These are phyloP conservation scores for Polydrusus pterygomalis DNA, from an alignment of 2,888 invertebrate species.

Conservation along the genomic window DNA sequence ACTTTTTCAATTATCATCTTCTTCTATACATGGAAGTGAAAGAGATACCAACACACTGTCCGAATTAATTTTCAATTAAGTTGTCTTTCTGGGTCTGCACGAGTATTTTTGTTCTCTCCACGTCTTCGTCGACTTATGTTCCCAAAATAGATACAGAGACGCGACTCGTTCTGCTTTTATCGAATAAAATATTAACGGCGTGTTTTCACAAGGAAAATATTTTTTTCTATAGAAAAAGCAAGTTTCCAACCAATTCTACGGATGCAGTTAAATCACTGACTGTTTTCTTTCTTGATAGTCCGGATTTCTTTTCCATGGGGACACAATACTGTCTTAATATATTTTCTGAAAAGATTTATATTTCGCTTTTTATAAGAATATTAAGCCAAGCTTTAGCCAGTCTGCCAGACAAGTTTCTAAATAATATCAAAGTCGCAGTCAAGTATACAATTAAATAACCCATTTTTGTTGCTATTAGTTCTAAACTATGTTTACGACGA, in stretches of 20 bases:
- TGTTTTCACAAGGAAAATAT: slow-evolving; percentile 37
- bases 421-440: too few relatives aligned
- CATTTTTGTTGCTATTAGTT: too few relatives aligned
- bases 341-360: slow-evolving; percentile 10
- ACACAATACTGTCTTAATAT: slow-evolving; percentile 32
- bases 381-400: not conserved
- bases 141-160: slow-evolving; percentile 5
- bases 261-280: slow-evolving; percentile 48
- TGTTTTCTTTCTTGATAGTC: slow-evolving; percentile 35
- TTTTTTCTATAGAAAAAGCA: slow-evolving; percentile 44
- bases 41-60: slow-evolving; percentile 33
- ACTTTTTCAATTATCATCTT: not conserved
- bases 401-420: too few relatives aligned
- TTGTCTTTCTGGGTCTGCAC: slow-evolving; percentile 25
- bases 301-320: slow-evolving; percentile 14
- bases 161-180: slow-evolving; percentile 41
- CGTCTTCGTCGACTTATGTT: slow-evolving; percentile 1
- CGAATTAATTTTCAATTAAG: slow-evolving; percentile 45
- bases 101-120: slow-evolving; percentile 21
- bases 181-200: slow-evolving; percentile 51
- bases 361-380: not conserved
- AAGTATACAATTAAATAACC: too few relatives aligned
- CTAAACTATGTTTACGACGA: too few relatives aligned
- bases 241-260: slow-evolving; percentile 33
- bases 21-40: slow-evolving; percentile 27